phyloP scores from a whole-genome alignment of 2,888 invertebrate species.

The Graphium colonna region DNA sequence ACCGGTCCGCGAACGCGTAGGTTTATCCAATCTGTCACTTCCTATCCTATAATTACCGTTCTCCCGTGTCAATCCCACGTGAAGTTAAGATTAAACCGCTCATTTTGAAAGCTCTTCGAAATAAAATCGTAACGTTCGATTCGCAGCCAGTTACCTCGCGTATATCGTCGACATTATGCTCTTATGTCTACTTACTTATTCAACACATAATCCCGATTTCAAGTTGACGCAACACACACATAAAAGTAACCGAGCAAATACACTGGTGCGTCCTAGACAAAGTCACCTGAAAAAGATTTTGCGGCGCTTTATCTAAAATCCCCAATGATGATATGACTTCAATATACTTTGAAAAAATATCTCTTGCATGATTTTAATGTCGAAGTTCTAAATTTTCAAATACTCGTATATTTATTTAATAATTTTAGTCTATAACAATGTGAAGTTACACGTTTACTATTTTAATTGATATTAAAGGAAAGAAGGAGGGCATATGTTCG shows the following conservation, averaged over 20 bases:
- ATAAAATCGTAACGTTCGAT: not conserved
- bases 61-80: constrained; percentile 3
- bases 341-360: not conserved
- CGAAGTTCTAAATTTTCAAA: too few relatives aligned
- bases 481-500: too few relatives aligned
- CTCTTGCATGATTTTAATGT: too few relatives aligned
- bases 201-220: constrained; percentile 28
- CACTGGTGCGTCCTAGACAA: not conserved
- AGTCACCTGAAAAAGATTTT: not conserved
- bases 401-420: too few relatives aligned
- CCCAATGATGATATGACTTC: not conserved
- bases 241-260: constrained; percentile 37
- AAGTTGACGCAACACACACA: constrained; percentile 19
- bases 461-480: too few relatives aligned
- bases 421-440: too few relatives aligned
- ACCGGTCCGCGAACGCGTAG: too few relatives aligned
- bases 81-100: constrained; percentile 5
- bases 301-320: not conserved
- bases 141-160: constrained; percentile 2
- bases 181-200: constrained; percentile 17
- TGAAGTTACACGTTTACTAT: too few relatives aligned
- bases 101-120: constrained; percentile 3
- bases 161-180: constrained; percentile 12
- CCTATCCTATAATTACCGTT: constrained; percentile 15
- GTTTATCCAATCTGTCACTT: constrained; percentile 13